phyloP scores from a whole-genome alignment of 1,140 invertebrate genomes.

The Cryptotermes secundus region DNA sequence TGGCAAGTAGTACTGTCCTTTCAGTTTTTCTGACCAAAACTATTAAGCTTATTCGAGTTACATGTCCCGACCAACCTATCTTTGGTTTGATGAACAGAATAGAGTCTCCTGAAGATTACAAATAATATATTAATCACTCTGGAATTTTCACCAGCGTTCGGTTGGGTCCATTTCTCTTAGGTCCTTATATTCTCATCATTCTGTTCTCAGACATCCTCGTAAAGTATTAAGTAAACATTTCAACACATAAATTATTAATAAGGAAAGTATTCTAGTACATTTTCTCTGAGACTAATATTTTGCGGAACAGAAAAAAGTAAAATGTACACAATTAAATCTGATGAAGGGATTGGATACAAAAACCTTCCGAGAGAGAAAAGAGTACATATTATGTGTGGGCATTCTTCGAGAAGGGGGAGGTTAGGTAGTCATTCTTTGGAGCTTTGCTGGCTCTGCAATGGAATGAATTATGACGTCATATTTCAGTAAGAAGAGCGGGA shows the following conservation, averaged over 20 bases:
- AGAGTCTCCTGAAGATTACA: no score
- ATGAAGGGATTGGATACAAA: neutral
- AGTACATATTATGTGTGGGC: neutral
- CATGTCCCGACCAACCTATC: no score
- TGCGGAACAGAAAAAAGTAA: neutral
- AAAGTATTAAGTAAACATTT: neutral
- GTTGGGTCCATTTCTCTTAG: no score
- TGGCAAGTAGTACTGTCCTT: no score
- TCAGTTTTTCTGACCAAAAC: no score
- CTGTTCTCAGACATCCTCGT: no score
- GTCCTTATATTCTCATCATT: no score
- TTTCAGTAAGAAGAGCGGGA: neutral
- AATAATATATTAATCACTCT: no score
- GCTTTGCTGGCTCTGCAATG: conserved; percentile 10
- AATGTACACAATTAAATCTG: neutral
- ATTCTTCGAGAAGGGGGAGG: neutral
- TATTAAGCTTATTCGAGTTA: no score
- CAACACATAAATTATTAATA: neutral
- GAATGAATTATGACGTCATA: conserved; percentile 13
- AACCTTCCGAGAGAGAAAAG: neutral
- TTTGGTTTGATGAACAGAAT: no score
- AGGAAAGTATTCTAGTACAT: neutral
- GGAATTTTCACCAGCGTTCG: no score
- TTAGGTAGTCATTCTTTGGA: neutral
- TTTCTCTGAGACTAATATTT: neutral